Base-by-base conservation (phyloP, 2,113 vertebrate genomes). In the Chaetops frenatus region DNA sequence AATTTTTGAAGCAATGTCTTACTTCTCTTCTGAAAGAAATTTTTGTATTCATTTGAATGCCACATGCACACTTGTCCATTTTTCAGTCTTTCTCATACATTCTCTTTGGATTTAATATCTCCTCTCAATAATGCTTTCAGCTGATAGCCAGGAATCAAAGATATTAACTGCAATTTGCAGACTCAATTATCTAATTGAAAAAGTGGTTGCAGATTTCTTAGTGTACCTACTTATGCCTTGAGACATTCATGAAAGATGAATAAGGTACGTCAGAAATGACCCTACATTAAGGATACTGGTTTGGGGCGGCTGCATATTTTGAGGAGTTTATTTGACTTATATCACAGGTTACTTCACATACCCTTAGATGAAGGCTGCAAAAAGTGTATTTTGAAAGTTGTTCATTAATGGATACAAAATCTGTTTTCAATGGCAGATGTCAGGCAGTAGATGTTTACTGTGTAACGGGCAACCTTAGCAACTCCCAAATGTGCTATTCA, bases 191-290 rank as follows among this genome's bases (percentile, higher is more conserved):
- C 64, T 80, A 77, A 93, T 81, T 93, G 44, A 70, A 24, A 54
- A 90, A 95, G 58, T 70, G 61, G 14, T 70, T 94, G 31, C 77
- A 86, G 66, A 90, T 94, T 77, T 92, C 85, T 70, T 70, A 73
- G 45, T 58, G 56, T 78, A 50, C 51, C 42, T 90, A 16, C 74
- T 82, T 91, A 54, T 64, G 66, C 60, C 50, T 70, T 44, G 58
- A 74, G 54, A 15, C 47, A 56, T 70, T 94, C 70, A 90, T 90
- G 35, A 95, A 95, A 88, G 77, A 92, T 90, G 88, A 94, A 95
- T 93, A 80, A 70, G 35, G 11, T 58, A 36, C 1, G 0, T 87
- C 10, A 8, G 90, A 94, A 95, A 95, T 91, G 56, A 73, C 19
- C 15, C 62, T 77, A 65, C 15, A 22, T 38, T 66, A 66, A 76